These are phyloP conservation scores for Sander lucioperca DNA, from an alignment of 2,113 vertebrate species.

Conservation along the genomic window DNA sequence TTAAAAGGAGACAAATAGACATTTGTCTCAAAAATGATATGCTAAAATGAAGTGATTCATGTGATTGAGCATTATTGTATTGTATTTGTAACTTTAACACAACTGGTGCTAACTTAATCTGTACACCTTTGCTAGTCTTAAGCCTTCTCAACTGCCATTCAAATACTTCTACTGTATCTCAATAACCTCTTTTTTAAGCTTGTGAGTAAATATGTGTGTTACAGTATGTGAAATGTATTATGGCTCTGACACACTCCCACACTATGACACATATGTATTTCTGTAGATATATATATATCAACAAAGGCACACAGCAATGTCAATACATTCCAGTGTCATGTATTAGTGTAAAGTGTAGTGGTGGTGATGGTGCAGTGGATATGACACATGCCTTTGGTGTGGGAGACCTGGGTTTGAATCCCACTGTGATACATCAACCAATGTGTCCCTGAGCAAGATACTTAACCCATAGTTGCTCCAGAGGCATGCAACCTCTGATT, in stretches of 20 bases:
- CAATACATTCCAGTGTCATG: slow-evolving; percentile 44
- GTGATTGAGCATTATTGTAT: slow-evolving; percentile 35
- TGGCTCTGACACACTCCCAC: slow-evolving; percentile 62
- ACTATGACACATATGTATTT: slow-evolving; percentile 24
- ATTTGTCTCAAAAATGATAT: slow-evolving; percentile 25
- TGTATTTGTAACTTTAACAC: slow-evolving; percentile 59
- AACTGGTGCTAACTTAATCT: slow-evolving; percentile 71
- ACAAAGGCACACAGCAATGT: slow-evolving; percentile 8
- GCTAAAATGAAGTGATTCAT: slow-evolving; percentile 26
- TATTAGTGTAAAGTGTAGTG: background rate
- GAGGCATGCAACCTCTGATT: too few relatives aligned
- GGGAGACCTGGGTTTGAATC: too few relatives aligned
- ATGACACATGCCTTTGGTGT: too few relatives aligned
- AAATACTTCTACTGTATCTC: slow-evolving; percentile 32
- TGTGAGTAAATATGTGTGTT: slow-evolving; percentile 38
- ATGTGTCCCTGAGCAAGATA: too few relatives aligned
- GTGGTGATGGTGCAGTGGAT: too few relatives aligned
- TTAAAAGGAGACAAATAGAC: slow-evolving; percentile 21
- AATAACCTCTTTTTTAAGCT: slow-evolving; percentile 32
- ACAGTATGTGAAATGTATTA: slow-evolving; percentile 29
- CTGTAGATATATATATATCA: slow-evolving; percentile 47
- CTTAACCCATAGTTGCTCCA: too few relatives aligned
- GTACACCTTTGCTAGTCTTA: slow-evolving; percentile 49
- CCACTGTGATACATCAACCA: too few relatives aligned
- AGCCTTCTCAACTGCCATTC: slow-evolving; percentile 54